Evolutionary conservation across 2,888 invertebrate species (phyloP), one percentile per base, ranked within the genome.

Genomic region (Lasioglossum marginatum): DNA sequence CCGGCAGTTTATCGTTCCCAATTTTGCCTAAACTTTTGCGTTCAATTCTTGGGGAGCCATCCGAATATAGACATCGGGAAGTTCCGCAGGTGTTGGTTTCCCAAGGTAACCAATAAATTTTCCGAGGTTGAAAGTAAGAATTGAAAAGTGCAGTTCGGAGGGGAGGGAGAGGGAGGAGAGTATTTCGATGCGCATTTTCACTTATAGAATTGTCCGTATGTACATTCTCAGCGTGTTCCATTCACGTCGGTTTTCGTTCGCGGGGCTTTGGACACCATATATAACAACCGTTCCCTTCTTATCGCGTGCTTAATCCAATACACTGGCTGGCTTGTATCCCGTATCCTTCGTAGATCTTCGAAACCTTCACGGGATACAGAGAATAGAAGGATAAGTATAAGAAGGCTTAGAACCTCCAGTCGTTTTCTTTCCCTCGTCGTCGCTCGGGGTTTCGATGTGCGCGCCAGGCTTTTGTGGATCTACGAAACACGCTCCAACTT

Each of bases 401-500:
- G 82, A 78, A 86, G 89, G 81, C 84, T 86, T 78, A 86, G 77
- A 83, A 77, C 23, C 77, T 70, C 57, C 76, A 63, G n/a, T 72
- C 75, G 79, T 83, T 85, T 77, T 74, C 86, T 72, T 77, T 60
- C 60, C 82, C 79, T 79, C 85, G 68, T 86, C 83, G 63, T 86
- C 83, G 77, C 84, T 72, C 57, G 77, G 84, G 82, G 79, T 86
- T 83, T 78, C 83, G 75, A 84, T 75, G 78, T 72, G 82, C 71
- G 81, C 80, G 78, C 74, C 82, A 80, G 48, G 77, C 87, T 86
- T 88, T 88, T 88, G 83, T 83, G 71, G 82, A 86, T 87, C 89
- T 88, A 87, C 91, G 81, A 90, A 87, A 90, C 90, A 89, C 88
- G 89, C 82, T 78, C 85, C 81, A 87, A 89, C 87, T 86, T 87